These are phyloP conservation scores for Drosophila mimetica DNA, from an alignment of 2,888 invertebrate species.

Conservation along the genomic window DNA sequence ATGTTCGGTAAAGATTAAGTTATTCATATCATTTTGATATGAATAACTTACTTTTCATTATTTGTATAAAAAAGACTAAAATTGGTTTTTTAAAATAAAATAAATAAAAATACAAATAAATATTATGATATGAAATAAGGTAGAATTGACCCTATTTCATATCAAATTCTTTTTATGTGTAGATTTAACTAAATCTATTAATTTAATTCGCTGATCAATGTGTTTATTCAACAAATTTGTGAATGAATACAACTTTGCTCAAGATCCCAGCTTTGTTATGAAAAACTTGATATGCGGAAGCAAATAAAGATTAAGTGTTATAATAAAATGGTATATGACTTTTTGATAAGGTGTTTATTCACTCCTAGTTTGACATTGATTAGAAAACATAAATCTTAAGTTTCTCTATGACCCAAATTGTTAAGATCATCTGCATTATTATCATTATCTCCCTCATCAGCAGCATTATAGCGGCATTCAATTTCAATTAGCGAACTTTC, in stretches of 20 bases:
- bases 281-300: conserved; percentile 8
- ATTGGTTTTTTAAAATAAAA: too few species aligned
- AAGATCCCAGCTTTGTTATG: conserved; percentile 2
- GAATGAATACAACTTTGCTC: conserved; percentile 17
- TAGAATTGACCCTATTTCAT: too few species aligned
- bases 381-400: not conserved
- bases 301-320: not conserved
- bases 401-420: not conserved
- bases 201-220: not conserved
- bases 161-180: too few species aligned
- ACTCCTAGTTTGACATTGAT: not conserved
- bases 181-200: not conserved
- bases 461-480: not conserved
- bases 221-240: not conserved
- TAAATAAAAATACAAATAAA: too few species aligned
- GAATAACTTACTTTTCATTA: too few species aligned
- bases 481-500: conserved; percentile 36
- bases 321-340: not conserved
- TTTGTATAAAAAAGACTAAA: too few species aligned
- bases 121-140: too few species aligned
- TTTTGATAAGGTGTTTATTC: not conserved
- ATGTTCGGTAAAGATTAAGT: too few species aligned
- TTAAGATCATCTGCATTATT: not conserved
- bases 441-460: not conserved
- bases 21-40: too few species aligned